Conservation (phyloP, 2,888 invertebrate species). For the Andrena camellia region DNA sequence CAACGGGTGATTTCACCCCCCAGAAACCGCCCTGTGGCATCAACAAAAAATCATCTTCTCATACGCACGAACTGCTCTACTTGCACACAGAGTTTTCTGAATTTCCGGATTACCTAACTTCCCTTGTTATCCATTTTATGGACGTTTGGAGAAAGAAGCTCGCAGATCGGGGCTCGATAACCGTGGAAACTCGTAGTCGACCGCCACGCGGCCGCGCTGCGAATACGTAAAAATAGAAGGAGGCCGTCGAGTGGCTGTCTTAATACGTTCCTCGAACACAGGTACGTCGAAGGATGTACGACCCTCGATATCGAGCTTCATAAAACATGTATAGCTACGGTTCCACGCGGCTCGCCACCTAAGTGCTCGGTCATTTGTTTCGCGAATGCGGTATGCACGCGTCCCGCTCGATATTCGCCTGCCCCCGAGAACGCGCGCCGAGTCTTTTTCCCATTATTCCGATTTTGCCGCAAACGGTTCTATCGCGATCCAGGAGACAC, state of each 20-base stretch:
- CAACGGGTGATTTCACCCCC: too few relatives aligned
- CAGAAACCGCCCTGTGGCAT: too few relatives aligned
- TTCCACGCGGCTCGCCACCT: too few relatives aligned
- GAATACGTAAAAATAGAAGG: constrained; percentile 20
- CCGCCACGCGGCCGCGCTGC: background rate
- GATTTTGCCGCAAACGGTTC: constrained; percentile 4
- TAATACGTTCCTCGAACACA: constrained; percentile 18
- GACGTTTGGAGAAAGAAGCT: too few relatives aligned
- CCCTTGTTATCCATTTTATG: too few relatives aligned
- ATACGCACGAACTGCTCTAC: too few relatives aligned
- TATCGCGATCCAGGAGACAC: too few relatives aligned
- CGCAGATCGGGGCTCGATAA: too few relatives aligned
- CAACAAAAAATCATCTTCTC: too few relatives aligned
- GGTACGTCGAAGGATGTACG: constrained; percentile 14
- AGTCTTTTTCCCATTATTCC: constrained; percentile 41
- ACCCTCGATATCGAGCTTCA: constrained; percentile 17
- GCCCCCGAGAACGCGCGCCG: background rate
- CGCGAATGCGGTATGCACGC: constrained; percentile 8
- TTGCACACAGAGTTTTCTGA: too few relatives aligned
- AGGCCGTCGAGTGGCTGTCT: constrained; percentile 11
- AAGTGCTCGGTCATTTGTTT: constrained; percentile 49
- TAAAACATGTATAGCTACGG: background rate
- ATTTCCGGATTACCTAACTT: too few relatives aligned
- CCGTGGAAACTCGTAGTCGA: constrained; percentile 1
- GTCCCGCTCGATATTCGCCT: constrained; percentile 39